Percentiles rank a stretch among this genome's conserved stretches.
Evolutionary conservation across 1,140 invertebrate genomes (phyloP).

Genomic region (Drosophila virilis): DNA sequence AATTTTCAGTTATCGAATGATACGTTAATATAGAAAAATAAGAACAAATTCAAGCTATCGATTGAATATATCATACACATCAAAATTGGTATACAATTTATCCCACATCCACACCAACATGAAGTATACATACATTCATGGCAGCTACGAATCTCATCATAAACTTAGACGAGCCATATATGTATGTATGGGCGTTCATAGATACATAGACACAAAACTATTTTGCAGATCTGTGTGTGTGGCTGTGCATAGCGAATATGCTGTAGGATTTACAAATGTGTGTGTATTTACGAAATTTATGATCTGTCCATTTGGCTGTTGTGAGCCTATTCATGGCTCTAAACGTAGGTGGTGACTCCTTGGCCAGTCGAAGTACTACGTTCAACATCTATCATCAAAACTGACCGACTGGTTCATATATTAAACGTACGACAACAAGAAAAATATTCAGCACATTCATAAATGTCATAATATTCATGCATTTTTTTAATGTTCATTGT

Average conservation of each 20-base stretch:
- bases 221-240: neutral
- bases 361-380: constrained; percentile 5
- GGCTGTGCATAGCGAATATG: neutral
- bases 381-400: constrained; percentile 51
- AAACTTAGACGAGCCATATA: neutral
- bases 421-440: constrained; percentile 48
- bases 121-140: too few species aligned
- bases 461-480: constrained; percentile 71
- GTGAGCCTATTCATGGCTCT: constrained; percentile 20
- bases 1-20: neutral
- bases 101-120: too few species aligned
- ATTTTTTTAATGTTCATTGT: constrained; percentile 55
- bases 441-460: constrained; percentile 60
- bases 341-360: constrained; percentile 15
- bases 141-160: neutral
- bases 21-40: too few species aligned
- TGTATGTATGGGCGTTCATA: neutral
- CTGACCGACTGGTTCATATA: constrained; percentile 58
- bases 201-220: neutral
- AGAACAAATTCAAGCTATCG: too few species aligned
- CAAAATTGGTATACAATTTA: too few species aligned
- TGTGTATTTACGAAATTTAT: constrained; percentile 31
- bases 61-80: neutral
- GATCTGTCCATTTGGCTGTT: constrained; percentile 31
- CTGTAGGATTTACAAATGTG: constrained; percentile 2